Evolutionary conservation across 2,797 vertebrate genomes (phyloP).

Genomic region (Crenuchus spilurus): DNA sequence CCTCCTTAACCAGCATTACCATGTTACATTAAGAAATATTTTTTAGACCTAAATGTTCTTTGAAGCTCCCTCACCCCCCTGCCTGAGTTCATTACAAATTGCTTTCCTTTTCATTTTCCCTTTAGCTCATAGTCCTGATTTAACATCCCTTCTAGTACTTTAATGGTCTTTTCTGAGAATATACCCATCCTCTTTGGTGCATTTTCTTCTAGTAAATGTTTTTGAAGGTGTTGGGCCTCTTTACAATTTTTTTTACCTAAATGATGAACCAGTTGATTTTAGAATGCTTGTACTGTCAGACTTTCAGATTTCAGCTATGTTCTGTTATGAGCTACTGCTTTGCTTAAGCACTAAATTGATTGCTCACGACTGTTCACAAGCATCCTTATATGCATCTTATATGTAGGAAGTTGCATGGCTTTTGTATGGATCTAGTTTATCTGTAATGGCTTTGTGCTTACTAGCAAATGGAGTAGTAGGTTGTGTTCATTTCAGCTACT

Average conservation of each 20-base stretch:
- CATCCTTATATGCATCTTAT: no score
- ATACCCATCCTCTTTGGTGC: conserved; percentile 33
- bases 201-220: conserved; percentile 47
- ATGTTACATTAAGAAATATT: not conserved
- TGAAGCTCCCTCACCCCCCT: conserved; percentile 45
- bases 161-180: conserved; percentile 33
- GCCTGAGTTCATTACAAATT: conserved; percentile 48
- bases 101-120: conserved; percentile 53
- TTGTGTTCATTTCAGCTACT: not conserved
- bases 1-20: conserved; percentile 65
- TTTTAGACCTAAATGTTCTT: not conserved
- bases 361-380: no score
- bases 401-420: no score
- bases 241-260: conserved; percentile 8
- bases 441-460: not conserved
- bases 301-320: no score
- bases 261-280: no score
- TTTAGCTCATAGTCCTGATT: conserved; percentile 54
- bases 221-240: conserved; percentile 34
- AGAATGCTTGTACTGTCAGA: no score
- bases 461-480: not conserved
- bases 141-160: conserved; percentile 32
- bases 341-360: no score
- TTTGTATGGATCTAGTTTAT: no score
- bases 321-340: no score